phyloP scores from a whole-genome alignment of 2,888 invertebrate species.

The Leptinotarsa rubiginosa region DNA sequence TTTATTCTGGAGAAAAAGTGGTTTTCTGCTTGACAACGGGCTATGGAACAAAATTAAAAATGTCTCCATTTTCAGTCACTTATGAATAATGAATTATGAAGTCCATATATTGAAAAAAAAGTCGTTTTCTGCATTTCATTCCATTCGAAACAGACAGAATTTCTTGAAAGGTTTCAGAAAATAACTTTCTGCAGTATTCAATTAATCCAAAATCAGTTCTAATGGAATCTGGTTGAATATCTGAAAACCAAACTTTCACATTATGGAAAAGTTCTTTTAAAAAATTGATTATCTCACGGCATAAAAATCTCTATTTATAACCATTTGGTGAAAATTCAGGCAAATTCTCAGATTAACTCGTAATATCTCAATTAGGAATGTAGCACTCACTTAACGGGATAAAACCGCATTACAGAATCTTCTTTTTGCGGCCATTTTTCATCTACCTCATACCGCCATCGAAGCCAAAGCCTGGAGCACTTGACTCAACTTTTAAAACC shows the following conservation, averaged over 20 bases:
- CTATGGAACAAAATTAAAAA: too few species aligned
- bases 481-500: constrained; percentile 49
- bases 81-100: too few species aligned
- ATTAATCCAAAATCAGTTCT: too few species aligned
- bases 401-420: constrained; percentile 35
- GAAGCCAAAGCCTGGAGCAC: constrained; percentile 35
- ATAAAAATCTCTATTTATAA: constrained; percentile 32
- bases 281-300: constrained; percentile 24
- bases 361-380: constrained; percentile 43
- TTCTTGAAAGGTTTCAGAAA: too few species aligned
- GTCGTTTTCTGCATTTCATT: too few species aligned
- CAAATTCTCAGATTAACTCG: constrained; percentile 39
- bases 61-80: too few species aligned
- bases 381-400: constrained; percentile 35
- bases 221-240: neutral
- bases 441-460: constrained; percentile 40
- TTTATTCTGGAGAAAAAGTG: too few species aligned
- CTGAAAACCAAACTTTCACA: neutral
- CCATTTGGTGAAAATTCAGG: constrained; percentile 36
- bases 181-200: too few species aligned
- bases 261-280: constrained; percentile 2
- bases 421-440: constrained; percentile 43
- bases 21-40: too few species aligned
- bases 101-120: too few species aligned
- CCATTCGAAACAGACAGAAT: too few species aligned